A percentile compares a stretch with the other conserved stretches of the same genome.
phyloP scores from a whole-genome alignment of 2,797 vertebrate species.

The Anisognathus igniventris region DNA sequence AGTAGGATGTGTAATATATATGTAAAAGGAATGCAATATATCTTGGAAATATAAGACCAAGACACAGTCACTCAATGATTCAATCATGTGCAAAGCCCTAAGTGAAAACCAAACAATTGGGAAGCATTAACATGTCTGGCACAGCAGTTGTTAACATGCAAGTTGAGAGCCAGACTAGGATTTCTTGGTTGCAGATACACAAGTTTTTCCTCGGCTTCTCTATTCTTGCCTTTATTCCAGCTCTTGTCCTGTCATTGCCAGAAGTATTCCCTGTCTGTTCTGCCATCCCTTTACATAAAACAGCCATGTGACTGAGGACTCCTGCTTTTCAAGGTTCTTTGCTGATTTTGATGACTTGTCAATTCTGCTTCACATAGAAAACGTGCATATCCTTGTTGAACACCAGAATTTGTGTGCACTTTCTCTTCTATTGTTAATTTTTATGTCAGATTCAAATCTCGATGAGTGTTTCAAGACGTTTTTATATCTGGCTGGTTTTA shows the following conservation, averaged over 20 bases:
- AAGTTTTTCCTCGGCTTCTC: neutral
- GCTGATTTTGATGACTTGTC: neutral
- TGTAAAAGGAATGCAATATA: neutral
- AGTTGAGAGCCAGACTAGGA: neutral
- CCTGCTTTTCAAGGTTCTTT: neutral
- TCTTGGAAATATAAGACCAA: neutral
- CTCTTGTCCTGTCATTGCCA: neutral
- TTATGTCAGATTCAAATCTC: neutral
- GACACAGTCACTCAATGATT: neutral
- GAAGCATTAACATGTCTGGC: slow-evolving; percentile 1
- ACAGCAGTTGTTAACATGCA: neutral
- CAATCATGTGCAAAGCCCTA: neutral
- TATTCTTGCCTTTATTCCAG: neutral
- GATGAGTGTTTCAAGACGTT: neutral
- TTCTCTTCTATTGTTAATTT: neutral
- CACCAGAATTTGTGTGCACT: neutral
- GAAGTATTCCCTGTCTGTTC: neutral
- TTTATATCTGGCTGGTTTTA: neutral
- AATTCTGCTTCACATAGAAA: neutral
- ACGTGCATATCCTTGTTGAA: neutral
- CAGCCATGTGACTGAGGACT: neutral
- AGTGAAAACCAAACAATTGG: neutral
- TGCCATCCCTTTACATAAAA: neutral
- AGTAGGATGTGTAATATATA: neutral
- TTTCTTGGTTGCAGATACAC: neutral